Conservation (phyloP, 2,113 vertebrate species). For the Toxotes jaculatrix region DNA sequence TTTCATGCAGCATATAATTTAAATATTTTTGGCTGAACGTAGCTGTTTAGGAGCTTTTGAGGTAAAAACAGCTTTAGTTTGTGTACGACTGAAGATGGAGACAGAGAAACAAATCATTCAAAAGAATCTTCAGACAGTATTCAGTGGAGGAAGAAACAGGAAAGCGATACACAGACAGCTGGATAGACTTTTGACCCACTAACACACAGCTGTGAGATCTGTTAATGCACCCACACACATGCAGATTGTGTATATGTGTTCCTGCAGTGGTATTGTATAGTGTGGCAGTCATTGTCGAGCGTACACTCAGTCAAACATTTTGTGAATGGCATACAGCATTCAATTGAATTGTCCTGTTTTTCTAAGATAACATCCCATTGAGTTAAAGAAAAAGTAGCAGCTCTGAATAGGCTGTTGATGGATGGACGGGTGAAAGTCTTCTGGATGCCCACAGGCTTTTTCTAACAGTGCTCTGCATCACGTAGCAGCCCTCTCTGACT, state of each 20-base stretch:
- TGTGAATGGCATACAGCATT: neutral
- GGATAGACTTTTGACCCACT: neutral
- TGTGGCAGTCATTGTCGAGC: too few relatives aligned
- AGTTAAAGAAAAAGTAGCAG: slow-evolving; percentile 8
- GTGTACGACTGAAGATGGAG: slow-evolving; percentile 26
- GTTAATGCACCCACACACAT: neutral
- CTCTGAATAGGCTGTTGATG: slow-evolving; percentile 47
- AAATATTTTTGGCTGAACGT: slow-evolving; percentile 59
- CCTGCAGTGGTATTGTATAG: neutral
- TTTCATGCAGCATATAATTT: slow-evolving; percentile 65
- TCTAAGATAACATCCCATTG: slow-evolving; percentile 25
- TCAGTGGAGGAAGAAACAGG: neutral
- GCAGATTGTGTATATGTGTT: neutral
- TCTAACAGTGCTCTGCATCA: slow-evolving; percentile 29
- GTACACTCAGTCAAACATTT: neutral
- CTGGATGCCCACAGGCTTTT: slow-evolving; percentile 36
- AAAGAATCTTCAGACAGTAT: slow-evolving; percentile 10
- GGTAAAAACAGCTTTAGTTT: slow-evolving; percentile 57
- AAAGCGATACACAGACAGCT: neutral
- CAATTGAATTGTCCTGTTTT: neutral
- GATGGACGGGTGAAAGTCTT: slow-evolving; percentile 23
- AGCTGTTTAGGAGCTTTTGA: slow-evolving; percentile 37
- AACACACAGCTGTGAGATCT: slow-evolving; percentile 26
- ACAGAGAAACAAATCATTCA: slow-evolving; percentile 25
- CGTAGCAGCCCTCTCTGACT: slow-evolving; percentile 32